These are phyloP conservation scores for Malachius bipustulatus DNA, from an alignment of 2,888 invertebrate species.

Conservation along the genomic window DNA sequence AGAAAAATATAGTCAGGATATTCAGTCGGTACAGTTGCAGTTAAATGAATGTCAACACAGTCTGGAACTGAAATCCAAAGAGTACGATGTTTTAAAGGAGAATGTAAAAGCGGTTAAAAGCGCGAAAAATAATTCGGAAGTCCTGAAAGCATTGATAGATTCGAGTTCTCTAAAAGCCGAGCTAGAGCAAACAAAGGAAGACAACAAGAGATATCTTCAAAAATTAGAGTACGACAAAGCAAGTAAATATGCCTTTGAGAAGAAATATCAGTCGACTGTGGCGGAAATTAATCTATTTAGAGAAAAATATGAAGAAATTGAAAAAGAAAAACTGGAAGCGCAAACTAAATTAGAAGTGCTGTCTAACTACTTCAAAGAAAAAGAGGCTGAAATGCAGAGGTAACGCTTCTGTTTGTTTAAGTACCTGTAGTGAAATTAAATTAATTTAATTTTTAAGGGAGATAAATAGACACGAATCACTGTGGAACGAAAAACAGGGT, in stretches of 20 bases:
- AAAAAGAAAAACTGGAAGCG: slow-evolving; percentile 63
- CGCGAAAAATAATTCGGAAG: slow-evolving; percentile 32
- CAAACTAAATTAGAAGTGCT: slow-evolving; percentile 75
- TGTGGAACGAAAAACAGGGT: slow-evolving; percentile 70
- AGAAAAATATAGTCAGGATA: slow-evolving; percentile 43
- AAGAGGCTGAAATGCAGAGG: slow-evolving; percentile 79
- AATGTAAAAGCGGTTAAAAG: slow-evolving; percentile 37
- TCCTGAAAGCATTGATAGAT: slow-evolving; percentile 37
- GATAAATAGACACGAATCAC: slow-evolving; percentile 58
- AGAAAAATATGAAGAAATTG: slow-evolving; percentile 49
- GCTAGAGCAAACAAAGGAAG: slow-evolving; percentile 42
- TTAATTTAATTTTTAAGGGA: slow-evolving; percentile 36
- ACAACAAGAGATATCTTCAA: slow-evolving; percentile 39
- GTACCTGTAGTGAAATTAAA: background rate
- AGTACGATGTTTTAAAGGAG: slow-evolving; percentile 39
- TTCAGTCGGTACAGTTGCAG: slow-evolving; percentile 36
- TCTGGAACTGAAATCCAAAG: slow-evolving; percentile 32
- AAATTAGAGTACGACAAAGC: slow-evolving; percentile 37
- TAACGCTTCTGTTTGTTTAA: slow-evolving; percentile 32
- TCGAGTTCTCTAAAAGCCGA: slow-evolving; percentile 48
- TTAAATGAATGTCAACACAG: slow-evolving; percentile 33
- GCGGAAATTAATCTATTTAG: slow-evolving; percentile 44
- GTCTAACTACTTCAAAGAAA: slow-evolving; percentile 81
- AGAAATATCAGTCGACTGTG: slow-evolving; percentile 35
- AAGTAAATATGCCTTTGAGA: slow-evolving; percentile 37